These are phyloP conservation scores for Lethenteron reissneri DNA, from an alignment of 2,113 vertebrate genomes.

Conservation along the genomic window DNA sequence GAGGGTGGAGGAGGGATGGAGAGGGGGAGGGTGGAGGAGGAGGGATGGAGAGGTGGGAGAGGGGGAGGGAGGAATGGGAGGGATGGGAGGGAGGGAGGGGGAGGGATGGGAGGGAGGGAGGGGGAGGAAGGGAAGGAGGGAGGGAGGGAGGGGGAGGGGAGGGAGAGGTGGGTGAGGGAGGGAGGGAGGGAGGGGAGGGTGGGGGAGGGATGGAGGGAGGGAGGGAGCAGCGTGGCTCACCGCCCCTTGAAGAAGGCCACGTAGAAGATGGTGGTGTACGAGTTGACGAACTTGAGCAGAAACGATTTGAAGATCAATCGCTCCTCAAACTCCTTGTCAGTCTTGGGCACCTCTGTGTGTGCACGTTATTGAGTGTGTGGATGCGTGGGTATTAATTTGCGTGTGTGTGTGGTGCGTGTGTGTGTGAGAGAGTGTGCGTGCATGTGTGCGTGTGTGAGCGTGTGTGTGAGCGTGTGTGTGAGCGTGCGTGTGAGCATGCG, in stretches of 20 bases:
- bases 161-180: no score
- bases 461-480: not conserved
- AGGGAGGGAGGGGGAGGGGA: no score
- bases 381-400: not conserved
- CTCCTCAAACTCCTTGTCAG: slow-evolving; percentile 71
- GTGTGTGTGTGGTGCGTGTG: not conserved
- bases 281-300: slow-evolving; percentile 84
- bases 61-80: no score
- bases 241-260: slow-evolving; percentile 97
- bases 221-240: slow-evolving; percentile 20
- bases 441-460: not conserved
- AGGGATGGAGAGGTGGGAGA: no score
- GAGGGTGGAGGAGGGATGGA: no score
- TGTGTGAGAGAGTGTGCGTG: not conserved
- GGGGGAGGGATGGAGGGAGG: no score
- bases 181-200: no score
- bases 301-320: slow-evolving; percentile 78
- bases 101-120: no score
- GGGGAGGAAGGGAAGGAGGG: no score
- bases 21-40: no score
- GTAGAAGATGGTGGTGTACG: slow-evolving; percentile 89
- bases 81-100: no score
- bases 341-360: slow-evolving; percentile 63
- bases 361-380: not conserved
- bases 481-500: not conserved